Percentiles rank a stretch among this genome's conserved stretches.
Evolutionary conservation across 2,888 invertebrate genomes (phyloP).

Genomic region (Drymonia ruficornis): DNA sequence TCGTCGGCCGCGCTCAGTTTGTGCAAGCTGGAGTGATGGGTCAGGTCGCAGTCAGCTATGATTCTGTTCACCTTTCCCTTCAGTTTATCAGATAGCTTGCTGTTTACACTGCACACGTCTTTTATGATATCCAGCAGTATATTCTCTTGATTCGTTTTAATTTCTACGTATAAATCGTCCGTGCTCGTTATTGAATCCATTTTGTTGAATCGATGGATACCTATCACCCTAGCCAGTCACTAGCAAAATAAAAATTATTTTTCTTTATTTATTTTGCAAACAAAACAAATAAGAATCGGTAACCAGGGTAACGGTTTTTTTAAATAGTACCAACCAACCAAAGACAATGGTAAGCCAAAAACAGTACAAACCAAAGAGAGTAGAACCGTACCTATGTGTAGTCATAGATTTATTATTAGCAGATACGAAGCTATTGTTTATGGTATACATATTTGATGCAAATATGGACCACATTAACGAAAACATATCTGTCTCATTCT

Average conservation of each 20-base stretch:
- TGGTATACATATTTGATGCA: no score
- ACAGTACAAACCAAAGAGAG: no score
- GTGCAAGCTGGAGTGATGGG: slow-evolving; percentile 70
- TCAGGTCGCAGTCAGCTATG: slow-evolving; percentile 70
- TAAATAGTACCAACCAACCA: neutral
- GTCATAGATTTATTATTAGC: no score
- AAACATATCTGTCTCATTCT: no score
- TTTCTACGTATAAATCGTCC: slow-evolving; percentile 46
- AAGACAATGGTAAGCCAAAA: neutral
- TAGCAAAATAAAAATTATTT: no score
- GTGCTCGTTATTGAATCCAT: slow-evolving; percentile 69
- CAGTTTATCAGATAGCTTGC: slow-evolving; percentile 57
- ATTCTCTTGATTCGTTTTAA: slow-evolving; percentile 62
- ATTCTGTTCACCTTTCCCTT: slow-evolving; percentile 70
- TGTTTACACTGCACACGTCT: slow-evolving; percentile 60
- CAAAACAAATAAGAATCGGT: slow-evolving; percentile 16
- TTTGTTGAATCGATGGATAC: no score
- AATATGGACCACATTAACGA: no score
- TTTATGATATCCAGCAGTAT: slow-evolving; percentile 67
- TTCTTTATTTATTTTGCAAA: neutral
- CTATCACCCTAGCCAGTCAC: no score
- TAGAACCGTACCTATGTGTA: no score
- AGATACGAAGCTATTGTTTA: no score
- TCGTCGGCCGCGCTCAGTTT: slow-evolving; percentile 71
- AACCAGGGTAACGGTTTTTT: slow-evolving; percentile 35